phyloP scores from a whole-genome alignment of 2,113 vertebrate genomes.

The Sprattus sprattus region DNA sequence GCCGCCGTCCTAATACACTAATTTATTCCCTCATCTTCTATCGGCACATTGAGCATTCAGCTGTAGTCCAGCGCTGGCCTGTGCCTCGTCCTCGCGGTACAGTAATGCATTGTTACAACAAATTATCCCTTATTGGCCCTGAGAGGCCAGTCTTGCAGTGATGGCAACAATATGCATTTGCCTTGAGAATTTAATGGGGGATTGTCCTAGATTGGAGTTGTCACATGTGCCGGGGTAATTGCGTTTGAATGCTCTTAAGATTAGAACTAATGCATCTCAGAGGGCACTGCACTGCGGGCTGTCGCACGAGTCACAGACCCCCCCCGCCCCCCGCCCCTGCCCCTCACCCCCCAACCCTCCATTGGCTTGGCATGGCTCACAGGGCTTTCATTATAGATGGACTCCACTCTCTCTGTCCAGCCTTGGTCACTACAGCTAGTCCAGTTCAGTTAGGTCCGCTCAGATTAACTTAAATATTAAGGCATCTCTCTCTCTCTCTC shows the following conservation, averaged over 20 bases:
- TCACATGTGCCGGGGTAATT: slow-evolving; percentile 67
- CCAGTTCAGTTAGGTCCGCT: neutral
- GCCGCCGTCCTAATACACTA: slow-evolving; percentile 68
- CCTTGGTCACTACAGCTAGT: neutral
- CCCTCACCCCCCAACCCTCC: neutral
- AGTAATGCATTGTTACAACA: slow-evolving; percentile 77
- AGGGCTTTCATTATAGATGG: slow-evolving; percentile 7
- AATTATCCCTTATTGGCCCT: slow-evolving; percentile 76
- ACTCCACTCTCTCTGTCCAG: neutral
- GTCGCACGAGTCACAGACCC: slow-evolving; percentile 34
- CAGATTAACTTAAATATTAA: neutral
- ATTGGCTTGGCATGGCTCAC: neutral
- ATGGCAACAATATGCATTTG: slow-evolving; percentile 85
- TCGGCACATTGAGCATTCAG: slow-evolving; percentile 78
- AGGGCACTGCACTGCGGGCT: slow-evolving; percentile 43
- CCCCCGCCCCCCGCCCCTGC: neutral
- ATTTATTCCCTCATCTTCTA: slow-evolving; percentile 83
- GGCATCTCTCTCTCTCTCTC: neutral
- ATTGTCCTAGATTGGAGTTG: slow-evolving; percentile 65
- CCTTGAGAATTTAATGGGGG: slow-evolving; percentile 73
- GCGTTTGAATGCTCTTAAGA: slow-evolving; percentile 61
- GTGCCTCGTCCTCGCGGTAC: slow-evolving; percentile 71
- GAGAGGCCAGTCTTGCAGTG: slow-evolving; percentile 72
- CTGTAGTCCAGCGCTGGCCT: slow-evolving; percentile 56
- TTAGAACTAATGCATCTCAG: slow-evolving; percentile 58